A percentile compares a stretch with the other conserved stretches of the same genome.
phyloP scores from a whole-genome alignment of 2,113 vertebrate genomes.

The Daphoenositta chrysoptera region DNA sequence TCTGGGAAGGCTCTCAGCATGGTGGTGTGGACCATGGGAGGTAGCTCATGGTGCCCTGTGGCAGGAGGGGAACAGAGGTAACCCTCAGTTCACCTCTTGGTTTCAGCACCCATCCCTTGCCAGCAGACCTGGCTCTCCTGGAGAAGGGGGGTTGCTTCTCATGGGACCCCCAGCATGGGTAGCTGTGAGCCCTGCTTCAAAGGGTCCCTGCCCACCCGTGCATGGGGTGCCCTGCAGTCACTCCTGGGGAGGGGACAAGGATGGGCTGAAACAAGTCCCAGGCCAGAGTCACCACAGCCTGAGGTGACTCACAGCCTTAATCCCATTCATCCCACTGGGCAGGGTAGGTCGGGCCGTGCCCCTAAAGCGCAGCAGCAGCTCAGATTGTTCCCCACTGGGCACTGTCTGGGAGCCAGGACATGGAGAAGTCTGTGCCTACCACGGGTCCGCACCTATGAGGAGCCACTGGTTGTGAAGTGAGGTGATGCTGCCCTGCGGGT shows the following conservation, averaged over 20 bases:
- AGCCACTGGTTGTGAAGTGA: slow-evolving; percentile 88
- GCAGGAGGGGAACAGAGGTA: background rate
- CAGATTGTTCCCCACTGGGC: accelerated
- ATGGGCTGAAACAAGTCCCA: background rate
- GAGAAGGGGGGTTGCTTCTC: accelerated
- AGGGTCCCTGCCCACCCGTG: background rate
- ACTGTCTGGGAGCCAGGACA: accelerated
- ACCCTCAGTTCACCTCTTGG: too few relatives aligned
- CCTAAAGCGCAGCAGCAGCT: background rate
- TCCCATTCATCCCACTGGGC: too few relatives aligned
- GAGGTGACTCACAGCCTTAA: background rate
- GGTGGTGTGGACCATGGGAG: slow-evolving; percentile 89
- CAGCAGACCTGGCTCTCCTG: background rate
- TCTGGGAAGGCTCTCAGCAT: slow-evolving; percentile 86
- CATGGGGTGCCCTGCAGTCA: accelerated
- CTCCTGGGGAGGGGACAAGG: background rate
- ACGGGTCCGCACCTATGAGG: slow-evolving; percentile 79
- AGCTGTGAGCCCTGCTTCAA: background rate
- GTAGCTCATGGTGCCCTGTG: slow-evolving; percentile 89
- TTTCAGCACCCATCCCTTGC: background rate
- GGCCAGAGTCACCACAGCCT: accelerated
- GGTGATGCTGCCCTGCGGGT: slow-evolving; percentile 83
- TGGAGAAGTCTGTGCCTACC: accelerated
- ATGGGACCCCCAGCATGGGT: accelerated
- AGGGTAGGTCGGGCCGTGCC: background rate